Base-by-base conservation (phyloP, 1,140 invertebrate genomes). In the Centruroides vittatus region DNA sequence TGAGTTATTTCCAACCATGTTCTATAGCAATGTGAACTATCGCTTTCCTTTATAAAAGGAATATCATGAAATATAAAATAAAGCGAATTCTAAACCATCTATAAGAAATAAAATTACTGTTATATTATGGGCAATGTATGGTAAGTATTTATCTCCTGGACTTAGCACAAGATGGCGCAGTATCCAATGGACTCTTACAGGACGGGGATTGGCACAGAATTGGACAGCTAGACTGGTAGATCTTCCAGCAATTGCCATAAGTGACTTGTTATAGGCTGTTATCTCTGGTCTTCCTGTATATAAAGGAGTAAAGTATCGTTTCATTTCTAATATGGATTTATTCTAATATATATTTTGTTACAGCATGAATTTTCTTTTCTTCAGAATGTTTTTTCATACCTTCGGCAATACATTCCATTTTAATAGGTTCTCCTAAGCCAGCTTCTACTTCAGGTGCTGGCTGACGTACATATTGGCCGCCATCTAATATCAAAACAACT, bases 131-230 rank as follows among this genome's bases (percentile, higher is more conserved):
- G 80, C 80, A 59, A 74, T 74, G 58, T 80, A 75, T 34, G 76
- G 74, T 52, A 77, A 75, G 46, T 67, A 71, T 53, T 72, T 66
- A 51, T 76, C 73, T 47, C 79, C 80, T 10, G 81, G 80, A 47
- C 74, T 68, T 59, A 82, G 76, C 49, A 80, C 76, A 52, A 70
- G 70, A 53, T 76, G 74, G 46, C 78, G 72, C 52, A 79, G 77
- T 57, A 81, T 72, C 81, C 81, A 83, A 47, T 79, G 69, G 5
- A 79, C 74, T 62, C 76, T 75, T 4, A 74, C 76, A 60, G 79
- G 78, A 50, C 71, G 70, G 0, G 80, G 81, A 60, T 79, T 78
- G 23, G 80, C 78, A 68, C 81, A 82, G 65, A 81, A 80, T 63
- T 81, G 78, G 4, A 80, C 77, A 41, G 76, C 70, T 3, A 83